Evolutionary conservation across 2,888 invertebrate genomes (phyloP).

Genomic region (Sussaba pulchella): DNA sequence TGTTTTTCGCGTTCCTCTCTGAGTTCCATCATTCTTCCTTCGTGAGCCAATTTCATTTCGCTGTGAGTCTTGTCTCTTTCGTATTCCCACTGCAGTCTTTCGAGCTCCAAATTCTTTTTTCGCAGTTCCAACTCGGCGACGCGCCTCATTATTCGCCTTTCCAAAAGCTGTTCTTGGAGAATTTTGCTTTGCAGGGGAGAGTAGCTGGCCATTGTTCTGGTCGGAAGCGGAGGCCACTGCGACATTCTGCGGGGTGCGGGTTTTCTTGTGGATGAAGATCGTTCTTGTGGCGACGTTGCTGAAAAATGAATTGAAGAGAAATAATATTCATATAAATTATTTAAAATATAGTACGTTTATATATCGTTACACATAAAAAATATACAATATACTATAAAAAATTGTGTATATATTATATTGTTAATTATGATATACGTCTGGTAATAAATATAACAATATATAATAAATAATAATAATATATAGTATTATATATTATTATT

Average conservation of each 20-base stretch:
- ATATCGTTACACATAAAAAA: too few relatives aligned
- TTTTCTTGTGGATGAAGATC: slow-evolving; percentile 49
- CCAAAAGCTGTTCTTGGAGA: slow-evolving; percentile 76
- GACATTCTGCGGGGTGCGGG: slow-evolving; percentile 66
- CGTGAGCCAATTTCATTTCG: slow-evolving; percentile 77
- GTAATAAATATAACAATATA: too few relatives aligned
- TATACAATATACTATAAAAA: too few relatives aligned
- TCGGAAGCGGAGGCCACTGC: slow-evolving; percentile 69
- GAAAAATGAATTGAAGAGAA: neutral
- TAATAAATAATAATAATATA: too few relatives aligned
- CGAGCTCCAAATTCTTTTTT: slow-evolving; percentile 76
- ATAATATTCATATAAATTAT: too few relatives aligned
- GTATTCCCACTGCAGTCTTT: slow-evolving; percentile 77
- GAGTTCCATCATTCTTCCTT: slow-evolving; percentile 78
- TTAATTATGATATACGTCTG: too few relatives aligned
- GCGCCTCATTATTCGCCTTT: slow-evolving; percentile 74
- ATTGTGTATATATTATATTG: too few relatives aligned
- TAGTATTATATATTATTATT: too few relatives aligned
- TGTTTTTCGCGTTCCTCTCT: slow-evolving; percentile 76
- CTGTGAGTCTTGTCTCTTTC: slow-evolving; percentile 76
- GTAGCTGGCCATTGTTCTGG: slow-evolving; percentile 62
- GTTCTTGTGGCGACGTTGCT: slow-evolving; percentile 52
- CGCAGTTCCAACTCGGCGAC: slow-evolving; percentile 77
- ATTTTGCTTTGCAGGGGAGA: slow-evolving; percentile 76
- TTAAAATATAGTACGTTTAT: too few relatives aligned